phyloP scores from a whole-genome alignment of 1,140 invertebrate genomes.

The Trichogramma pretiosum region DNA sequence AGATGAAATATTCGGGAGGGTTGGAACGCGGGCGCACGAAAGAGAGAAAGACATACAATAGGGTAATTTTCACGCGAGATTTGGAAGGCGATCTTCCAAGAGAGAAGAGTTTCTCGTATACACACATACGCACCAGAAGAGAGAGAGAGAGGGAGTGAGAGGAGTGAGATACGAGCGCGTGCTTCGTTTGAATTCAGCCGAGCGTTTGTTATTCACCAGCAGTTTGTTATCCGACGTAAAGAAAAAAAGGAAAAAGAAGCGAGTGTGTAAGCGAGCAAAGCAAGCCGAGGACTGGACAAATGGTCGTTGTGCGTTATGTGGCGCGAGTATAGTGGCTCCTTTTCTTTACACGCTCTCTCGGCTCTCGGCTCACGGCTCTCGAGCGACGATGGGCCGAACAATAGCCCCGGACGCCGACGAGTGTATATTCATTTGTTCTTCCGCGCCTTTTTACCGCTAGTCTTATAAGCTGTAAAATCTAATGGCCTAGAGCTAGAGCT shows the following conservation, averaged over 20 bases:
- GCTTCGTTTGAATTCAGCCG: slow-evolving; percentile 43
- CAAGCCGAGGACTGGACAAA: slow-evolving; percentile 9
- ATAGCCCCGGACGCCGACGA: not conserved
- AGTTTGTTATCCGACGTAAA: slow-evolving; percentile 35
- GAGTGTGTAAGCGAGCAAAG: not conserved
- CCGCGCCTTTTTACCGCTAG: no score
- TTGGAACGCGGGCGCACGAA: no score
- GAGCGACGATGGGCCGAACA: slow-evolving; percentile 7
- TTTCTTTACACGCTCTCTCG: not conserved
- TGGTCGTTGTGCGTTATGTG: slow-evolving; percentile 6
- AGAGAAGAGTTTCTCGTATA: slow-evolving; percentile 19
- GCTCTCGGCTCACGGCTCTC: slow-evolving; percentile 4
- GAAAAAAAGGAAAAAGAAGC: not conserved
- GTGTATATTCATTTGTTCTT: no score
- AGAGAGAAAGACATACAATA: slow-evolving; percentile 33
- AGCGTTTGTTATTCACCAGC: slow-evolving; percentile 36
- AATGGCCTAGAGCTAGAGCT: no score
- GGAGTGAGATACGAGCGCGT: slow-evolving; percentile 38
- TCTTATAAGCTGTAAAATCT: no score
- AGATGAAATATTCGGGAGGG: slow-evolving; percentile 22
- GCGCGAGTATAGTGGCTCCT: no score
- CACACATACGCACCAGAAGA: slow-evolving; percentile 2
- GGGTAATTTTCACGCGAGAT: slow-evolving; percentile 49
- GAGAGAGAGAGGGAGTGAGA: slow-evolving; percentile 12
- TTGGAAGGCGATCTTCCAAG: slow-evolving; percentile 42